A percentile compares a stretch with the other conserved stretches of the same genome.
Evolutionary conservation across 30 jellyfish, hydroid and myxozoan genomes (phyloP).

Genomic region (Rhopilema esculentum): DNA sequence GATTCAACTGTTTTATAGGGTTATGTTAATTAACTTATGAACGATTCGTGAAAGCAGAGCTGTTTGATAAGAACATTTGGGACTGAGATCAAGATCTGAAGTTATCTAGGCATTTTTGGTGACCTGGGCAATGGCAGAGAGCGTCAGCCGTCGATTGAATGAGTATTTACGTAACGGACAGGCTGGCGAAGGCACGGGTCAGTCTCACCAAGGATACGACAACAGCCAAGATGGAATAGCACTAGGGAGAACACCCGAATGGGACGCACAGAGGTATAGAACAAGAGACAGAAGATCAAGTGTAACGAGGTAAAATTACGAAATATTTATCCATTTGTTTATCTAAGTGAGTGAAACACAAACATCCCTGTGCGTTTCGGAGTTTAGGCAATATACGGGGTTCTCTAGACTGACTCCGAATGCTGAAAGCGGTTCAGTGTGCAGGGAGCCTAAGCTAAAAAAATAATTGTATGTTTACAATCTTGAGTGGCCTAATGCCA

Average conservation of each 20-base stretch:
- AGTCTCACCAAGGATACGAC: slow-evolving; percentile 27
- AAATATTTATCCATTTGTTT: background rate
- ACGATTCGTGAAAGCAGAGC: background rate
- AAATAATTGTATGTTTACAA: background rate
- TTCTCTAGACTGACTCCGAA: no score
- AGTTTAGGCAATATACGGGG: background rate
- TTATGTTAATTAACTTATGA: background rate
- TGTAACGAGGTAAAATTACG: slow-evolving; percentile 32
- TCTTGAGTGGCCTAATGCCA: background rate
- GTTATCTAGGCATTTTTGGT: background rate
- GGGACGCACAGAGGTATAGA: slow-evolving; percentile 31
- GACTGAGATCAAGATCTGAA: background rate
- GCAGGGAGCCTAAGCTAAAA: background rate
- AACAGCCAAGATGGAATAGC: slow-evolving; percentile 34
- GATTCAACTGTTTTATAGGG: background rate
- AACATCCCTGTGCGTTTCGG: no score
- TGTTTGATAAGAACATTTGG: background rate
- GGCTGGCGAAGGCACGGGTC: slow-evolving; percentile 17
- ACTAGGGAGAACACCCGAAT: slow-evolving; percentile 16
- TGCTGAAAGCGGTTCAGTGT: no score
- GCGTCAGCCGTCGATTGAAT: slow-evolving; percentile 54
- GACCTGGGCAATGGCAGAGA: slow-evolving; percentile 51
- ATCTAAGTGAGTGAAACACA: no score
- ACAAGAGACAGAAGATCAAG: slow-evolving; percentile 44
- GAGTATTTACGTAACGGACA: slow-evolving; percentile 63